A percentile compares a stretch with the other conserved stretches of the same genome.
phyloP scores from a whole-genome alignment of 1,140 invertebrate genomes.

The Drosophila pandora region DNA sequence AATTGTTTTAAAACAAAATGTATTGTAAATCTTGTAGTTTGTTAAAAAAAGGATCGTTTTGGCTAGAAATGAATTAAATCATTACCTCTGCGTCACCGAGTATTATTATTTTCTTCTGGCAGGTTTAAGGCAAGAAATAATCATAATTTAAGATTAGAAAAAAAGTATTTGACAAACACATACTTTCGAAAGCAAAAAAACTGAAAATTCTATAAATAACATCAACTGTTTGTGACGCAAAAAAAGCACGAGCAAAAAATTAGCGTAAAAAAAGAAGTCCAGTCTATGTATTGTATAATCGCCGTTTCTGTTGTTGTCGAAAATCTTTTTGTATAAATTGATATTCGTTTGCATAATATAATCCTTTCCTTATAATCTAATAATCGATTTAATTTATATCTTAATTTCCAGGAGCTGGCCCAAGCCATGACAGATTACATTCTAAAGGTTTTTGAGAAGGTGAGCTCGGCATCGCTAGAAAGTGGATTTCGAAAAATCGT shows the following conservation, averaged over 20 bases:
- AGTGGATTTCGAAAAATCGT: slow-evolving; percentile 44
- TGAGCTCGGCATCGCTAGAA: slow-evolving; percentile 54
- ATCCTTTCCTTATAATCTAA: neutral
- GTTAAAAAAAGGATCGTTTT: no score
- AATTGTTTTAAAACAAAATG: neutral
- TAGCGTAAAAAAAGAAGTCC: neutral
- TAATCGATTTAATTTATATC: neutral
- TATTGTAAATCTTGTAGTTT: neutral
- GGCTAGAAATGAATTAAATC: no score
- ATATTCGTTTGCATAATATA: neutral
- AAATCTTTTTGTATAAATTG: neutral
- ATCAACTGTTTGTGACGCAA: neutral
- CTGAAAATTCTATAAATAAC: neutral
- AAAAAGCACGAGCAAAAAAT: slow-evolving; percentile 1
- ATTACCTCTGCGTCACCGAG: neutral
- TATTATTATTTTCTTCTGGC: neutral
- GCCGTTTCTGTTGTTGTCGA: neutral
- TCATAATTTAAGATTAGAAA: slow-evolving; percentile 1
- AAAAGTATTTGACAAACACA: neutral
- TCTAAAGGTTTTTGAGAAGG: slow-evolving; percentile 29
- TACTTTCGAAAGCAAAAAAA: neutral
- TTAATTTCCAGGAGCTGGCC: slow-evolving; percentile 34
- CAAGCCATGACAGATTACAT: slow-evolving; percentile 39
- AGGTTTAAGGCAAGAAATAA: neutral
- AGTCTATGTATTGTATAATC: neutral